Base-by-base conservation (phyloP, 2,888 invertebrate genomes). In the Drosophila meridionalis region DNA sequence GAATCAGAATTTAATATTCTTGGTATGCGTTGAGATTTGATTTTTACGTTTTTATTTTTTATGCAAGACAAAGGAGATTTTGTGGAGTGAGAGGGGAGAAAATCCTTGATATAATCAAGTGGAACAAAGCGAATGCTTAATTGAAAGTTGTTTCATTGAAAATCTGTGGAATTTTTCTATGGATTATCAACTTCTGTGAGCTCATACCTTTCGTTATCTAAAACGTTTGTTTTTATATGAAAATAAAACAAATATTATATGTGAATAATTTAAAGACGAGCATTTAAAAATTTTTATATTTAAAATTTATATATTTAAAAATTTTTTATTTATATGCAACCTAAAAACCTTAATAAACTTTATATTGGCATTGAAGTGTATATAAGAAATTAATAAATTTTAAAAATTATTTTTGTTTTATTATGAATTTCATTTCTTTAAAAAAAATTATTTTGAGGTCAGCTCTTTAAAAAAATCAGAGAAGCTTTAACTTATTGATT, bases 401-500 rank as follows among this genome's bases (percentile, higher is more conserved):
- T 1, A 20, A 20, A 20, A 20, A 20, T 20, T 1, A 20, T 20
- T 20, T 20, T 20, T 20, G 20, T 20, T 20, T 20, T 20, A 20
- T 20, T 20, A 20, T 20, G 20, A 8, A 32, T 3, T 34, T 0
- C 8, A n/a, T 42, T n/a, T 12, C 6, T 43, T 9, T 6, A 55
- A 28, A 28, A 28, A 28, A 4, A 55, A 9, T 28, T 3, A 6
- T 36, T 14, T 42, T 20, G 26, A n/a, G 26, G 14, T 38, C 38
- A 14, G 38, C 4, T 4, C 38, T 40, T 38, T 30, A 55, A 56
- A 56, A 12, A 26, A 52, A 52, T 6, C 7, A 20, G 30, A 7
- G 28, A 5, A 34, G 36, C 74, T 73, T 83, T 64, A 82, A 77
- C 32, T 60, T 85, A 80, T 85, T 32, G 83, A 88, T 83, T 88